Conservation (phyloP, 2,113 vertebrate genomes). For the Podocnemis expansa region DNA sequence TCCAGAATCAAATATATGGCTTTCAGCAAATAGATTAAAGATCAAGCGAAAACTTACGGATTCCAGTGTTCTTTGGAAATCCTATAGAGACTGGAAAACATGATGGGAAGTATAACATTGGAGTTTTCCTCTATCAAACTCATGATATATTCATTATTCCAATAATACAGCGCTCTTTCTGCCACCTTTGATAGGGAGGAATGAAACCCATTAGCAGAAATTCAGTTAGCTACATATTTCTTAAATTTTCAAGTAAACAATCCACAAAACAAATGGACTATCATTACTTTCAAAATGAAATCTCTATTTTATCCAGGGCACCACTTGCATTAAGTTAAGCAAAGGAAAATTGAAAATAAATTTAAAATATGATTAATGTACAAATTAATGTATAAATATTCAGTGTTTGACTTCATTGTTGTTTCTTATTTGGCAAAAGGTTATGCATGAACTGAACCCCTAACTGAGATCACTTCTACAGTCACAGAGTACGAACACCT, state of each 20-base stretch:
- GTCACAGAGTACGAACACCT: neutral
- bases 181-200: constrained; percentile 84
- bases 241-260: constrained; percentile 15
- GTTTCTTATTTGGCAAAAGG: neutral
- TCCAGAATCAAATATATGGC: neutral
- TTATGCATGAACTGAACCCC: neutral
- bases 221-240: neutral
- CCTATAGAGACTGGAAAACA: constrained; percentile 99
- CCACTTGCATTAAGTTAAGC: neutral
- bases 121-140: constrained; percentile 99
- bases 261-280: neutral
- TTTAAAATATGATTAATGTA: neutral
- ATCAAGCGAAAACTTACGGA: constrained; percentile 85
- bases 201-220: constrained; percentile 36
- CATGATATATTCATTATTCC: constrained; percentile 99
- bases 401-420: neutral
- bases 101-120: constrained; percentile 98
- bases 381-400: neutral
- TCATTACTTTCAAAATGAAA: constrained; percentile 5
- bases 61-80: constrained; percentile 99
- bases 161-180: constrained; percentile 97
- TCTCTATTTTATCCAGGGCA: neutral
- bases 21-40: neutral
- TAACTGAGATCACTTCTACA: neutral
- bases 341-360: neutral